These are phyloP conservation scores for Thereva nobilitata DNA, from an alignment of 2,888 invertebrate species.

Conservation along the genomic window DNA sequence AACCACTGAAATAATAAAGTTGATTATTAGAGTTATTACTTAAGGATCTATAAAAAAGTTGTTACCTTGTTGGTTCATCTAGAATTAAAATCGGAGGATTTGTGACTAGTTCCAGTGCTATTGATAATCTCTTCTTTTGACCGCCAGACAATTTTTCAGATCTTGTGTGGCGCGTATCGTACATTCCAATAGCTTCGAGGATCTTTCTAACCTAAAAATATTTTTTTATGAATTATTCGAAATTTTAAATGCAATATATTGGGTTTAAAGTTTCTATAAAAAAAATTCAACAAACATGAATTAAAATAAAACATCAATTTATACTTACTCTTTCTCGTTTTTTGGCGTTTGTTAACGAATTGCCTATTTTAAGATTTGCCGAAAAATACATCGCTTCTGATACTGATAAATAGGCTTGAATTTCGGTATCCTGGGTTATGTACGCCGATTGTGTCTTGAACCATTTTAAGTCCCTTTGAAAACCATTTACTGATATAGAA, in stretches of 20 bases:
- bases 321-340: conserved; percentile 69
- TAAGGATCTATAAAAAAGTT: background rate
- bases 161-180: conserved; percentile 67
- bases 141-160: conserved; percentile 82
- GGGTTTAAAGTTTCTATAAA: too few relatives aligned
- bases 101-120: conserved; percentile 87
- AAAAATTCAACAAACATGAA: too few relatives aligned
- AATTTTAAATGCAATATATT: background rate
- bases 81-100: conserved; percentile 92
- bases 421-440: conserved; percentile 84
- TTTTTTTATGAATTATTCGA: conserved; percentile 1
- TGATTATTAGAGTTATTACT: background rate
- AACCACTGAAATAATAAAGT: conserved; percentile 63
- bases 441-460: conserved; percentile 81
- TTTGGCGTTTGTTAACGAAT: conserved; percentile 64
- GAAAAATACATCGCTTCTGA: conserved; percentile 84
- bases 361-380: conserved; percentile 81
- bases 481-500: conserved; percentile 72
- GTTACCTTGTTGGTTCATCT: conserved; percentile 91
- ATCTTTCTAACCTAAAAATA: conserved; percentile 74
- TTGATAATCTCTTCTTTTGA: conserved; percentile 85
- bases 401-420: conserved; percentile 82
- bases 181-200: conserved; percentile 74
- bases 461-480: conserved; percentile 66
- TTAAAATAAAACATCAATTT: background rate